Conservation (phyloP, 2,888 invertebrate genomes). For the Lycaena phlaeas region DNA sequence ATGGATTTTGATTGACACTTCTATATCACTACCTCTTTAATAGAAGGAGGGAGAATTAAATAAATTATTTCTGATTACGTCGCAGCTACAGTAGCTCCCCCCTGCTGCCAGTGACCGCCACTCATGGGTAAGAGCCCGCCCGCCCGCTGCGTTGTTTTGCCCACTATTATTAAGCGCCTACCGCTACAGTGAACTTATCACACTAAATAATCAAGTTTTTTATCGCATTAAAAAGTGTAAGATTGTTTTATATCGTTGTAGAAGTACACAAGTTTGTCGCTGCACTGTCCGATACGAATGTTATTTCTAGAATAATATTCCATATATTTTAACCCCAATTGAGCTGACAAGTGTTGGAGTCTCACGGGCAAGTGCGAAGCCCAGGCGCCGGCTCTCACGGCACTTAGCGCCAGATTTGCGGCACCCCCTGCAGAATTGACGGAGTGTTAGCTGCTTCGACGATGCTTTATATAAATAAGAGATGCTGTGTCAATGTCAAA, state of each 20-base stretch:
- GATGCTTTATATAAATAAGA: too few relatives aligned
- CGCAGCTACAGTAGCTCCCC: too few relatives aligned
- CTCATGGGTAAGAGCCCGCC: constrained; percentile 8
- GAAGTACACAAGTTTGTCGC: too few relatives aligned
- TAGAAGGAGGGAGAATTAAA: too few relatives aligned
- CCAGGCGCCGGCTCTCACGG: constrained; percentile 33
- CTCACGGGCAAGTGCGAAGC: constrained; percentile 10
- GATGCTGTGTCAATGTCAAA: too few relatives aligned
- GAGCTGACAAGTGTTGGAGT: constrained; percentile 18
- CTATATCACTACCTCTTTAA: too few relatives aligned
- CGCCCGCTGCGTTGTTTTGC: constrained; percentile 19
- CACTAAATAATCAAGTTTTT: neutral
- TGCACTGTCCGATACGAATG: too few relatives aligned
- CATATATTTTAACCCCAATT: constrained; percentile 24
- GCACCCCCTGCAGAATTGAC: constrained; percentile 13
- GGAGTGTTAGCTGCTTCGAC: too few relatives aligned
- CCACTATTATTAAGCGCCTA: constrained; percentile 4
- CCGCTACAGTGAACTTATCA: neutral
- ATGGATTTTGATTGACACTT: too few relatives aligned
- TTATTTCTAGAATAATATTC: too few relatives aligned
- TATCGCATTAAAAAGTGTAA: neutral
- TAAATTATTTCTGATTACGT: too few relatives aligned
- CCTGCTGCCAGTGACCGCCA: constrained; percentile 1
- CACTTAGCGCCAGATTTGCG: constrained; percentile 28
- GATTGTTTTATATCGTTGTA: neutral